Evolutionary conservation across 2,797 vertebrate genomes (phyloP), one percentile per base, ranked within the genome.

Genomic region (Phoebastria nigripes): DNA sequence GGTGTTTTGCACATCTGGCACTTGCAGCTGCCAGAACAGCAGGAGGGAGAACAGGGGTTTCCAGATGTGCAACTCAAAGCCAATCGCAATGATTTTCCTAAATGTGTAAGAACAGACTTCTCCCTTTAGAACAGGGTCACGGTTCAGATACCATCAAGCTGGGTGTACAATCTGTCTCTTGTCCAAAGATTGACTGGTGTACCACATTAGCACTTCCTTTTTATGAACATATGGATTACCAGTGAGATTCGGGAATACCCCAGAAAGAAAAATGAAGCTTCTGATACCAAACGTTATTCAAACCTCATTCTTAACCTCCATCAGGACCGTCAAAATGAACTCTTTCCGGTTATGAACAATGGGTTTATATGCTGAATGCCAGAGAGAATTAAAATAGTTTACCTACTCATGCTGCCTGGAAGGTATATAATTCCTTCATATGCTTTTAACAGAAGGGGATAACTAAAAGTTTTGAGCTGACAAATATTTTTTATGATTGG

Each of bases 401-500:
- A 25, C 56, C 29, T 44, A 62, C 15, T 2, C 14, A 35, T 39
- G 26, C 51, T 69, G 82, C 87, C 92, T 66, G 37, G 54, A 87
- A 96, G 26, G 14, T 35, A 58, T 44, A 25, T 29, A 89, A 54
- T 71, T 56, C 74, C 66, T 92, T 81, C 37, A 26, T 28, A 25
- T 61, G 9, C 39, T 84, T 92, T 55, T 58, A 89, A 63, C 56
- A 55, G 73, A 94, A 87, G 35, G 35, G 8, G 71, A 61, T 86
- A 81, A 61, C 77, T 83, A 58, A 56, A 94, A 95, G 67, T 93
- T 91, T 93, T 85, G 71, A 71, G 22, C 6, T 79, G 62, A 79
- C 12, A 86, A 71, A 65, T 93, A 94, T 86, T 95, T 93, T 92
- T 92, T 54, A 59, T 90, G 63, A 55, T 85, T 80, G 33, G 12